A percentile compares a stretch with the other conserved stretches of the same genome.
Conservation (phyloP, 2,888 invertebrate species). For the Agrotis ipsilon region DNA sequence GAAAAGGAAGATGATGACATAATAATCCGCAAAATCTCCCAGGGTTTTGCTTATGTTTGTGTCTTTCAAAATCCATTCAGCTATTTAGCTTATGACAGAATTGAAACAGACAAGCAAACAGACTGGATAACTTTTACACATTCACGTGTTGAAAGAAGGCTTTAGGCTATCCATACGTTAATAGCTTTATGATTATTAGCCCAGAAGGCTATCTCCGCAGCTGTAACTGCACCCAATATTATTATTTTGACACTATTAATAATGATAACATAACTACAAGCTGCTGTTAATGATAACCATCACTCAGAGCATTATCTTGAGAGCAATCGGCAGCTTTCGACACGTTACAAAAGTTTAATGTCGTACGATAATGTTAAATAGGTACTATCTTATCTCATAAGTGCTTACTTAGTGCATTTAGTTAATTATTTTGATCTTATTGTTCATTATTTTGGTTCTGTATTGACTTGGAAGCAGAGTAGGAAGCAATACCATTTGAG, state of each 20-base stretch:
- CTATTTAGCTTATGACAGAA: neutral
- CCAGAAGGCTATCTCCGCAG: slow-evolving; percentile 3
- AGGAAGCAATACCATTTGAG: too few relatives aligned
- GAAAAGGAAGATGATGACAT: too few relatives aligned
- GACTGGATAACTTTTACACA: too few relatives aligned
- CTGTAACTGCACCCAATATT: slow-evolving; percentile 10
- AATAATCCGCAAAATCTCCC: too few relatives aligned
- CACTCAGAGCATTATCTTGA: neutral
- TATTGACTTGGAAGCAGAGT: neutral
- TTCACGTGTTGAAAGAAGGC: too few relatives aligned
- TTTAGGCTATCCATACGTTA: too few relatives aligned
- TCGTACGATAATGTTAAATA: slow-evolving; percentile 14
- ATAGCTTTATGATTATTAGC: neutral
- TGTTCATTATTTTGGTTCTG: neutral
- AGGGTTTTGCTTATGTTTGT: neutral
- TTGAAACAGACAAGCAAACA: neutral
- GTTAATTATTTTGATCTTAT: slow-evolving; percentile 5
- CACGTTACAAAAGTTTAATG: slow-evolving; percentile 28
- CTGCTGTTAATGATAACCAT: slow-evolving; percentile 34
- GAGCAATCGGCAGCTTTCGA: slow-evolving; percentile 31
- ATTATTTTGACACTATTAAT: slow-evolving; percentile 25
- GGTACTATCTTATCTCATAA: slow-evolving; percentile 12
- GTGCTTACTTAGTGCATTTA: neutral
- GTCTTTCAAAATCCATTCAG: neutral
- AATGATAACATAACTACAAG: slow-evolving; percentile 15